These are phyloP conservation scores for Cynaeus angustus DNA, from an alignment of 2,888 invertebrate genomes.

Conservation along the genomic window DNA sequence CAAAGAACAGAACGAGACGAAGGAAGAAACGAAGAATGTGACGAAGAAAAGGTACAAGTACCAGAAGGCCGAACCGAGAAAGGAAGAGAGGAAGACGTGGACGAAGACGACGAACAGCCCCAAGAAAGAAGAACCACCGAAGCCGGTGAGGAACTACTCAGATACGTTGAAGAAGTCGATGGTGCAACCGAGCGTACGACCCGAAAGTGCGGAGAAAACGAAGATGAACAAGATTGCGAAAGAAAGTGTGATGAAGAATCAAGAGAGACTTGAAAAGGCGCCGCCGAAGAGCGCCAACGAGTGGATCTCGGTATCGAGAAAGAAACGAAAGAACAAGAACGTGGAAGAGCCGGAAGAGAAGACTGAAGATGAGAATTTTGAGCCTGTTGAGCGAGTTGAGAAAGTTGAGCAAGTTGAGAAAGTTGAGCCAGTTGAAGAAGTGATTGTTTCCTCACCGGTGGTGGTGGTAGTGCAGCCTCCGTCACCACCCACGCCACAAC, in stretches of 20 bases:
- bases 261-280: slow-evolving; percentile 13
- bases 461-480: background rate
- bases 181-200: slow-evolving; percentile 1
- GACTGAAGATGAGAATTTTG: slow-evolving; percentile 31
- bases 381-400: background rate
- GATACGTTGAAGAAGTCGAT: slow-evolving; percentile 43
- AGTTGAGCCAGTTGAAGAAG: slow-evolving; percentile 4
- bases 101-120: slow-evolving; percentile 5
- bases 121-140: slow-evolving; percentile 36
- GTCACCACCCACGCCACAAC: background rate
- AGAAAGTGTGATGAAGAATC: background rate
- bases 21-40: slow-evolving; percentile 49
- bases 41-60: slow-evolving; percentile 49
- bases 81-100: slow-evolving; percentile 26
- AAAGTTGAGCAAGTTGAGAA: too few species aligned
- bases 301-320: slow-evolving; percentile 70
- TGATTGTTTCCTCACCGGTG: background rate
- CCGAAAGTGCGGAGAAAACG: slow-evolving; percentile 1
- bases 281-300: slow-evolving; percentile 54
- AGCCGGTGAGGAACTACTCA: slow-evolving; percentile 44
- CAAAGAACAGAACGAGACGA: slow-evolving; percentile 62
- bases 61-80: slow-evolving; percentile 46
- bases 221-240: slow-evolving; percentile 2
- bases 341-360: slow-evolving; percentile 58
- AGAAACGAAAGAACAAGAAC: slow-evolving; percentile 67